Evolutionary conservation across 2,888 invertebrate genomes (phyloP), one percentile per base, ranked within the genome.

Genomic region (Heliconius ismenius): DNA sequence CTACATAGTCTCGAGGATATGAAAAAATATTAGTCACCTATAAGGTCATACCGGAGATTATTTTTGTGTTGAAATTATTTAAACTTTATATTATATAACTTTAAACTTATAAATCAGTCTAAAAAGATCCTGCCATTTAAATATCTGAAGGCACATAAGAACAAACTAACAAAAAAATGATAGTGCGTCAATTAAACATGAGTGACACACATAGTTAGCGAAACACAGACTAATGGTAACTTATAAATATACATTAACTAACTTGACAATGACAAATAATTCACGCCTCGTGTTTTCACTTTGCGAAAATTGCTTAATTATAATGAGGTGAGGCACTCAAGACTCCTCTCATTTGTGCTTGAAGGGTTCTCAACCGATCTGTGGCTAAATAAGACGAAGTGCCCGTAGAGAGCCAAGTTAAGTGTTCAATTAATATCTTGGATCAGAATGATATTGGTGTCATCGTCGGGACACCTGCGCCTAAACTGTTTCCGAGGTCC

Each of bases 381-480:
- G 32, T n/a, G 21, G 70, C 49, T 70, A 32, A 54, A 70, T 58
- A n/a, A n/a, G 49, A 58, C 54, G 54, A n/a, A 70, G 70, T 70
- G 58, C 7, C 58, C 6, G 49, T 28, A 54, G 32, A 28, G 68
- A 68, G 36, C 11, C 21, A 39, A 67, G 36, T 39, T 24, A 39
- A 39, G 67, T 67, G 39, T n/a, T n/a, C 63, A 54, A 28, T 70
- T 70, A 49, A 75, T 70, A 64, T 64, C 70, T 24, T 32, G 63
- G 54, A 62, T 62, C 70, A 32, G 36, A 69, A 70, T 24, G 70
- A 36, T n/a, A n/a, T 73, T 58, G 54, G 39, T 24, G 21, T 36
- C 21, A 26, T 73, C 72, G 28, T n/a, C n/a, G 28, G 60, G 63
- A 69, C 79, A 79, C 77, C 77, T 79, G 79, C 49, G 28, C 62